A percentile compares a stretch with the other conserved stretches of the same genome.
Evolutionary conservation across 2,888 invertebrate species (phyloP).

Genomic region (Ectobius pallidus): DNA sequence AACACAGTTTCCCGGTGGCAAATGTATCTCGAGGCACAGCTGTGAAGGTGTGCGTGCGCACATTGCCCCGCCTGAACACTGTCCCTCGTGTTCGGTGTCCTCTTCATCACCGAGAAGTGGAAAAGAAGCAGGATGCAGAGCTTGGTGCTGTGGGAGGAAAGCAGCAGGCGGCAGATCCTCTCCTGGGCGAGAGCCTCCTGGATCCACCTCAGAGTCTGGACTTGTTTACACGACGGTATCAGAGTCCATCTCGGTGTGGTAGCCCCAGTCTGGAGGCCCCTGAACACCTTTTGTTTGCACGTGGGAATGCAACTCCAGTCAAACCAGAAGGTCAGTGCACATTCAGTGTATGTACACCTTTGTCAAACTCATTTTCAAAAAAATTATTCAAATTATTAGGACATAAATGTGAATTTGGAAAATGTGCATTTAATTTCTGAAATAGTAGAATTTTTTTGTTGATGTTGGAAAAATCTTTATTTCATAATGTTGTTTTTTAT

Average conservation of each 20-base stretch:
- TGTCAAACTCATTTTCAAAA: not conserved
- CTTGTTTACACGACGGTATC: slow-evolving; percentile 45
- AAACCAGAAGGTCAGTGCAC: slow-evolving; percentile 16
- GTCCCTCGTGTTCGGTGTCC: slow-evolving; percentile 68
- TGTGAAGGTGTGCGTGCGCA: slow-evolving; percentile 63
- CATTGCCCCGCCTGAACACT: slow-evolving; percentile 73
- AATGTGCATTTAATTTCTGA: too few relatives aligned
- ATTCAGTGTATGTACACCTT: too few relatives aligned
- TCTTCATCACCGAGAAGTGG: slow-evolving; percentile 51
- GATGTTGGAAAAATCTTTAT: too few relatives aligned
- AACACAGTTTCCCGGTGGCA: slow-evolving; percentile 76
- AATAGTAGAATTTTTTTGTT: too few relatives aligned
- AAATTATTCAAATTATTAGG: too few relatives aligned
- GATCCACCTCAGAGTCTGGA: slow-evolving; percentile 51
- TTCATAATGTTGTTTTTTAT: too few relatives aligned
- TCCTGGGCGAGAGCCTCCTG: slow-evolving; percentile 53
- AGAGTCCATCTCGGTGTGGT: slow-evolving; percentile 49
- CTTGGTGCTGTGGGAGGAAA: slow-evolving; percentile 6
- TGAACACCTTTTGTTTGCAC: slow-evolving; percentile 49
- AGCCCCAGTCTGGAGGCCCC: slow-evolving; percentile 48
- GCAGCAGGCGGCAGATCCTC: slow-evolving; percentile 42
- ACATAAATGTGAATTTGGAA: too few relatives aligned
- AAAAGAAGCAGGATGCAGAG: not conserved
- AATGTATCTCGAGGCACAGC: slow-evolving; percentile 67
- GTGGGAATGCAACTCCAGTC: not conserved